Base-by-base conservation (phyloP, 1,140 invertebrate genomes). In the Papilio dardanus region DNA sequence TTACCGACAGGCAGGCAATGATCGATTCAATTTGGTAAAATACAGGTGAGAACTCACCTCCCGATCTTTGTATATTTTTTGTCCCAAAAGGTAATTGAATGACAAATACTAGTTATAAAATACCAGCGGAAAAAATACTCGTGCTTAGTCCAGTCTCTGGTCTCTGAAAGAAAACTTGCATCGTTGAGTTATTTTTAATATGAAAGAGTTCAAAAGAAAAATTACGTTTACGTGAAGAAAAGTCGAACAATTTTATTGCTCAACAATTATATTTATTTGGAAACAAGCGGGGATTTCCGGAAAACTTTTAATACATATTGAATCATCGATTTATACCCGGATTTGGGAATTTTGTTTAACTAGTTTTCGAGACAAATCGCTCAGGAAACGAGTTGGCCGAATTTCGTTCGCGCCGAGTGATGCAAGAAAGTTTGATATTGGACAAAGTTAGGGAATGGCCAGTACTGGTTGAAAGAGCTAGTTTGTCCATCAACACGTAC, bases 381-480 rank as follows among this genome's bases (percentile, higher is more conserved):
- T 37, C 77, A 69, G 67, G 54, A 62, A 62, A 62, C 54, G 54
- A 62, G 54, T 58, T 58, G 54, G 10, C 54, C 54, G 28, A 58
- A 58, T 58, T 58, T 58, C 28, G 54, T 58, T 58, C 10, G 21
- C 8, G 54, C 21, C 21, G 5, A 14, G 21, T 28, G 54, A 74
- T 76, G 71, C 46, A 24, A 21, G 68, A 80, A 86, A 86, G 82
- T 86, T 86, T 78, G 76, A 79, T 86, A 86, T 85, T 84, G 77
- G 76, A 21, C 54, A 78, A 85, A 86, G 75, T 82, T 82, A 10
- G 46, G n/a, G 33, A 35, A 31, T 30, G 30, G 58, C 35, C 66
- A 65, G 74, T 68, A 76, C 74, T 74, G 21, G 21, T 42, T 37
- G 67, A 24, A 33, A n/a, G 28, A 54, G 33, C 50, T 24, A 28